Conservation (phyloP, 1,140 invertebrate species). For the Heterodera carotae region DNA sequence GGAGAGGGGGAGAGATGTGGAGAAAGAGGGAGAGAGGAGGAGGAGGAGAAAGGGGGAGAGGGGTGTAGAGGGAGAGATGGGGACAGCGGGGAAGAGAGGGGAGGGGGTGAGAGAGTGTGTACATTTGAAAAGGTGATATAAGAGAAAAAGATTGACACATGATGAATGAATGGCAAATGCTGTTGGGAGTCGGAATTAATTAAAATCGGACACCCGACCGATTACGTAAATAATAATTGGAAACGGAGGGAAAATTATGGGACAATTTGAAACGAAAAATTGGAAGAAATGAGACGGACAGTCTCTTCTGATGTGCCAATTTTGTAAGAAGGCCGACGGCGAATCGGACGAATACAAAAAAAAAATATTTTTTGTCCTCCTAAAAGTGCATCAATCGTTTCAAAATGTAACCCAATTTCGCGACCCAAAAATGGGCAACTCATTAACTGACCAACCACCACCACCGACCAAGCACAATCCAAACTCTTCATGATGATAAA, state of each 20-base stretch:
- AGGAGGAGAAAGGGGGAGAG: not conserved
- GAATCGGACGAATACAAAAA: too few species aligned
- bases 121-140: not conserved
- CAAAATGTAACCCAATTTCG: not conserved
- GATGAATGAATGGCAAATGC: not conserved
- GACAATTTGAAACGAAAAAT: not conserved
- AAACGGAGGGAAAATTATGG: constrained; percentile 3
- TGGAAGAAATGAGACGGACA: not conserved
- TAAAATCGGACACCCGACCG: too few species aligned
- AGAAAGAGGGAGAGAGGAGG: not conserved
- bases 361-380: not conserved
- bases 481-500: not conserved
- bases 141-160: not conserved
- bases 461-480: not conserved
- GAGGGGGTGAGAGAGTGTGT: not conserved
- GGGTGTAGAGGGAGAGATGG: not conserved
- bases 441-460: not conserved
- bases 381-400: not conserved
- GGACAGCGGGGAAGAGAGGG: not conserved
- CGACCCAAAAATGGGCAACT: not conserved
- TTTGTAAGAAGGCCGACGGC: too few species aligned
- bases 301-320: too few species aligned
- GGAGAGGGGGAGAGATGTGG: not conserved
- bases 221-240: too few species aligned
- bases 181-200: not conserved